A percentile compares a stretch with the other conserved stretches of the same genome.
phyloP scores from a whole-genome alignment of 2,888 invertebrate species.

The Diachrysia chrysitis region DNA sequence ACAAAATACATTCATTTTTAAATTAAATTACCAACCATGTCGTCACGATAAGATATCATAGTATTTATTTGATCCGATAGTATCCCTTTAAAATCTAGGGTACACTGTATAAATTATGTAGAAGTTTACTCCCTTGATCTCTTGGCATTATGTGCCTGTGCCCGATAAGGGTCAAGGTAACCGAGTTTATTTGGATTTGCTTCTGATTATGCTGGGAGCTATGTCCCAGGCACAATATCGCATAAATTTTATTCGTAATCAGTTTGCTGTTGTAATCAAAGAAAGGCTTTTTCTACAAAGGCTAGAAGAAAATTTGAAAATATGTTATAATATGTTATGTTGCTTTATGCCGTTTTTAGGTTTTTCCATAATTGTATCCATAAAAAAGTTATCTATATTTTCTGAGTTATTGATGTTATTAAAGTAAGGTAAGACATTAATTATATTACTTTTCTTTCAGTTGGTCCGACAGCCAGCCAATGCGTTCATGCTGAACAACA shows the following conservation, averaged over 20 bases:
- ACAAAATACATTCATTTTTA: no score
- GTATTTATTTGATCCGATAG: slow-evolving; percentile 9
- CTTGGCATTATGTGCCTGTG: slow-evolving; percentile 27
- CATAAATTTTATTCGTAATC: slow-evolving; percentile 50
- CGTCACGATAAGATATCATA: no score
- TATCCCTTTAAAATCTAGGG: slow-evolving; percentile 24
- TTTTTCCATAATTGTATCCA: no score
- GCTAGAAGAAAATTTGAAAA: not conserved
- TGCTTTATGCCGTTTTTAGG: not conserved
- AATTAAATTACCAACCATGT: no score
- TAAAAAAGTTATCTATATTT: no score
- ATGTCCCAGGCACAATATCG: slow-evolving; percentile 28
- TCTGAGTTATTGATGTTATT: no score
- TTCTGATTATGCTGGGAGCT: slow-evolving; percentile 34
- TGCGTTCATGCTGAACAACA: slow-evolving; percentile 91
- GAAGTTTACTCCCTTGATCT: slow-evolving; percentile 39
- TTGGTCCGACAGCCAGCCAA: slow-evolving; percentile 88
- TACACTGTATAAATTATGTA: slow-evolving; percentile 46
- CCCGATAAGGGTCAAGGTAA: slow-evolving; percentile 35
- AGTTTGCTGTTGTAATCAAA: slow-evolving; percentile 33
- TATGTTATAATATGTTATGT: no score
- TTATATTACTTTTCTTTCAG: slow-evolving; percentile 74
- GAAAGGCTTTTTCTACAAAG: slow-evolving; percentile 17
- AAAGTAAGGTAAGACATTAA: no score
- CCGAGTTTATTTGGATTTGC: slow-evolving; percentile 47